Conservation (phyloP, 2,113 vertebrate species). For the Theristicus caerulescens region DNA sequence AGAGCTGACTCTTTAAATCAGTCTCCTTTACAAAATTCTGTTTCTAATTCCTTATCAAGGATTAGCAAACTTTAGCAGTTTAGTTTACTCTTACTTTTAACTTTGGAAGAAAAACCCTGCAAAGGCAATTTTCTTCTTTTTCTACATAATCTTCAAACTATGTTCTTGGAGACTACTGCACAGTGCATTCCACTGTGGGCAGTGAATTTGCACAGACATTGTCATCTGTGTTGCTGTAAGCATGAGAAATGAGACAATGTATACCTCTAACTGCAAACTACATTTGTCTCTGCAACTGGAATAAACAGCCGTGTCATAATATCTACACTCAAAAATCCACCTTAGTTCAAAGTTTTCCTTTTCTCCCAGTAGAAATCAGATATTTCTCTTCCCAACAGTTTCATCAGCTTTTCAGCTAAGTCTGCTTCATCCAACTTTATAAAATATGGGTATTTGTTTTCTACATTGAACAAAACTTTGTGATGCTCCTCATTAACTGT, state of each 20-base stretch:
- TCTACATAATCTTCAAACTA: neutral
- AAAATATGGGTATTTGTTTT: neutral
- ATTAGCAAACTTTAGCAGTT: neutral
- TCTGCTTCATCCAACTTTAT: neutral
- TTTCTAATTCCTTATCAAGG: neutral
- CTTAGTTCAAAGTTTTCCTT: neutral
- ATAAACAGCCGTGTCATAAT: neutral
- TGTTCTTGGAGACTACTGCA: neutral
- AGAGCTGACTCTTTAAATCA: neutral
- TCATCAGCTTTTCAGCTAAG: neutral
- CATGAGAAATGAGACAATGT: neutral
- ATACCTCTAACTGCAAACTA: neutral
- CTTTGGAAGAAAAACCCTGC: neutral
- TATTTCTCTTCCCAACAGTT: neutral
- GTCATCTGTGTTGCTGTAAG: neutral
- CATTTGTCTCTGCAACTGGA: neutral
- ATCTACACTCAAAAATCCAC: neutral
- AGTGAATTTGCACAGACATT: neutral
- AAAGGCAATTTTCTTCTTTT: neutral
- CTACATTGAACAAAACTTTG: neutral
- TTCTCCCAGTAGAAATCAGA: neutral
- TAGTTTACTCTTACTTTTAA: neutral
- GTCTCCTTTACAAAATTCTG: neutral
- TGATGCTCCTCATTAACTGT: neutral
- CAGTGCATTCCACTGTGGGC: neutral